Evolutionary conservation across 1,140 invertebrate species (phyloP).

Genomic region (Zelostemma sp.): DNA sequence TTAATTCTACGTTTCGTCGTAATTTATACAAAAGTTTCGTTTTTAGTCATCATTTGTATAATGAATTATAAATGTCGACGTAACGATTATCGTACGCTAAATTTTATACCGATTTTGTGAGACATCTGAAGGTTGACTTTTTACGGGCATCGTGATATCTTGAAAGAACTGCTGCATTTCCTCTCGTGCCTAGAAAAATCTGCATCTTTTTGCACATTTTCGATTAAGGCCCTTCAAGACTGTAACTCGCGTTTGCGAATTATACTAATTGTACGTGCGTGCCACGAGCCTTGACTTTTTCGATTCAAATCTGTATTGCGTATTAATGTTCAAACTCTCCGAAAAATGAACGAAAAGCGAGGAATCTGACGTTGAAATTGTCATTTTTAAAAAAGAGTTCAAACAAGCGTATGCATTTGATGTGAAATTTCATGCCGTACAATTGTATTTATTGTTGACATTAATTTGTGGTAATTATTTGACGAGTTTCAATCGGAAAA

Average conservation of each 20-base stretch:
- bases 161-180: slow-evolving; percentile 23
- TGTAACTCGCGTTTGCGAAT: slow-evolving; percentile 40
- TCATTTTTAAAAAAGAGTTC: too few relatives aligned
- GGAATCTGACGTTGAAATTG: too few relatives aligned
- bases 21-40: too few relatives aligned
- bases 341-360: slow-evolving; percentile 25
- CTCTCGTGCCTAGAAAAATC: slow-evolving; percentile 44
- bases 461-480: too few relatives aligned
- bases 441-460: too few relatives aligned
- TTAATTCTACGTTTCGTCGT: too few relatives aligned
- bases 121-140: slow-evolving; percentile 7
- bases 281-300: slow-evolving; percentile 43
- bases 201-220: slow-evolving; percentile 35
- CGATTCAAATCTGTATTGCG: too few relatives aligned
- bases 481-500: slow-evolving; percentile 34
- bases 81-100: slow-evolving; percentile 6
- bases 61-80: slow-evolving; percentile 2
- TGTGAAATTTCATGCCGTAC: too few relatives aligned
- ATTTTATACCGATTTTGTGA: slow-evolving; percentile 27
- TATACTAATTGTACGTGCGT: slow-evolving; percentile 39
- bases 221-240: slow-evolving; percentile 44
- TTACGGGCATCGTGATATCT: slow-evolving; percentile 1
- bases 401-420: too few relatives aligned
- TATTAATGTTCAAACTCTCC: too few relatives aligned
- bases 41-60: background rate